These are phyloP conservation scores for Dynastes maya DNA, from an alignment of 2,888 invertebrate genomes.

Conservation along the genomic window DNA sequence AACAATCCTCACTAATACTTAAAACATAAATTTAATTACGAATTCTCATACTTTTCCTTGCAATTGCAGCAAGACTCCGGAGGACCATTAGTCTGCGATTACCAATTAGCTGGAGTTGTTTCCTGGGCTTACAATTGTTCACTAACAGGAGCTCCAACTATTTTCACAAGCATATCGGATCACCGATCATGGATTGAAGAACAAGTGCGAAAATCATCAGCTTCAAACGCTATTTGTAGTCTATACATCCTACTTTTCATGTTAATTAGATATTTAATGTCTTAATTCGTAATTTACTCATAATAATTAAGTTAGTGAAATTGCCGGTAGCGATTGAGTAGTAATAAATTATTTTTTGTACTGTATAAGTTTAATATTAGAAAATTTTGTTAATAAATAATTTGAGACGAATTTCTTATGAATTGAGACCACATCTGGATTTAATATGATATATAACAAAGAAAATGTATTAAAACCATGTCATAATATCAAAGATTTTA, in stretches of 20 bases:
- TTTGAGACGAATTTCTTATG: no score
- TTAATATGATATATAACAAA: no score
- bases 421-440: no score
- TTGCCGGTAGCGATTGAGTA: no score
- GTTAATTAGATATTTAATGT: background rate
- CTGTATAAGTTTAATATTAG: no score
- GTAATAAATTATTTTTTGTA: no score
- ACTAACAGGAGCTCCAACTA: conserved; percentile 57
- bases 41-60: conserved; percentile 3
- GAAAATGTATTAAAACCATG: no score
- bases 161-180: conserved; percentile 57
- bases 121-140: conserved; percentile 60
- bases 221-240: background rate
- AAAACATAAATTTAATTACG: background rate
- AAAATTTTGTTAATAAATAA: no score
- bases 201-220: conserved; percentile 37
- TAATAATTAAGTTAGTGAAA: no score
- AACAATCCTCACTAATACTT: background rate
- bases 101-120: conserved; percentile 56
- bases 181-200: conserved; percentile 53
- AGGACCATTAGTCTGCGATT: conserved; percentile 57
- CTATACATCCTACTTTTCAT: background rate
- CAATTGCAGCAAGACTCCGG: conserved; percentile 57
- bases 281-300: background rate
- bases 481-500: no score